Conservation (phyloP, 2,113 vertebrate genomes). For the Corythoichthys haematopterus region DNA sequence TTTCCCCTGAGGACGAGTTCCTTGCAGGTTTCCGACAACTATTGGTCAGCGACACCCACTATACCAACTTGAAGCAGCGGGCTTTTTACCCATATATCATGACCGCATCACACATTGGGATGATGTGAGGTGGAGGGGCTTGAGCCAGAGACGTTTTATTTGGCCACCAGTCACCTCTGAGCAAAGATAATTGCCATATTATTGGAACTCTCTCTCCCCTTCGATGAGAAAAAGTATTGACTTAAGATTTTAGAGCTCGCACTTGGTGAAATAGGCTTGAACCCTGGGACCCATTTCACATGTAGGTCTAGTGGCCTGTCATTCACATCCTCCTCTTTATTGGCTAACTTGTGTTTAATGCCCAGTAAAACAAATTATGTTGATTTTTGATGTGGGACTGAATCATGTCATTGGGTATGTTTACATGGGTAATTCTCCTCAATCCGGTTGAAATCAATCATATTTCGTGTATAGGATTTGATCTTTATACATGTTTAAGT, state of each 20-base stretch:
- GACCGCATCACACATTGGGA: constrained; percentile 27
- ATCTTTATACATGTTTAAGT: too few species aligned
- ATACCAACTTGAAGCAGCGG: constrained; percentile 29
- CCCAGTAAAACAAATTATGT: neutral
- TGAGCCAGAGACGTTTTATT: constrained; percentile 37
- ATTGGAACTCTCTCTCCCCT: constrained; percentile 36
- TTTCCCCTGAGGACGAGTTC: constrained; percentile 57
- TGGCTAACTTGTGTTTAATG: constrained; percentile 3
- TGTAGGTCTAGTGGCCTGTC: constrained; percentile 36
- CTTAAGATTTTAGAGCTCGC: constrained; percentile 44
- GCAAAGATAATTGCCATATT: constrained; percentile 47
- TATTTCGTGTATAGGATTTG: too few species aligned
- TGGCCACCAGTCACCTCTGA: constrained; percentile 40
- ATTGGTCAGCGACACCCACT: constrained; percentile 48
- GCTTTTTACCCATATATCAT: constrained; percentile 62
- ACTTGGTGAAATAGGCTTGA: constrained; percentile 30
- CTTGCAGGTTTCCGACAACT: constrained; percentile 46
- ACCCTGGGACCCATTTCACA: constrained; percentile 34
- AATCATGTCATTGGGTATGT: neutral
- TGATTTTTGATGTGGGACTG: neutral
- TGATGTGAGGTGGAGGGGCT: constrained; percentile 27
- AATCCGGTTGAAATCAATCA: too few species aligned
- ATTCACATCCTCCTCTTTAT: constrained; percentile 1
- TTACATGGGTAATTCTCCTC: too few species aligned
- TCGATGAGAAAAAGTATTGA: constrained; percentile 51